phyloP scores from a whole-genome alignment of 53 echinoderm and acorn worm genomes.

The Holothuria scabra region DNA sequence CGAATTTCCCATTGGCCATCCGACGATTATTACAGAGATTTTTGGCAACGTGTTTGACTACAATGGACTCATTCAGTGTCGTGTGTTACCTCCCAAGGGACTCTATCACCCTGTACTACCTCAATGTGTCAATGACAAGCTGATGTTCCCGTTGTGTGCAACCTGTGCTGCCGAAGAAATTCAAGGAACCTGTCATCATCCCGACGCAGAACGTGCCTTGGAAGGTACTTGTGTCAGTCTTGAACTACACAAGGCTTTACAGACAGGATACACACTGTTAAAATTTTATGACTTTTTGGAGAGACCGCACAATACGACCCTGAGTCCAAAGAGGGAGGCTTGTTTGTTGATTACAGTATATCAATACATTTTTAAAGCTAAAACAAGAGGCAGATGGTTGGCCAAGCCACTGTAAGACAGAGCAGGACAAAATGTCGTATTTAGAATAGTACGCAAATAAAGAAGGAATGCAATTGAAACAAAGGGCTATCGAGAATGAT shows the following conservation, averaged over 20 bases:
- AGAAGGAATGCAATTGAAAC: constrained; percentile 54
- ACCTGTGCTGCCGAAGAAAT: too few relatives aligned
- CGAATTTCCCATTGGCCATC: too few relatives aligned
- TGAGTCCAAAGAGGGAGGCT: constrained; percentile 46
- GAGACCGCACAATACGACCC: constrained; percentile 53
- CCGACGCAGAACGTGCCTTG: constrained; percentile 31
- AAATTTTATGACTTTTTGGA: constrained; percentile 57
- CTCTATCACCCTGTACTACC: constrained; percentile 75
- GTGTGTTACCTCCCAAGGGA: constrained; percentile 48
- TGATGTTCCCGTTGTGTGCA: constrained; percentile 74
- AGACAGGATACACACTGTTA: constrained; percentile 65
- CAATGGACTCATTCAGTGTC: constrained; percentile 67
- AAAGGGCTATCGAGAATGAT: constrained; percentile 39
- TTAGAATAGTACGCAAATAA: constrained; percentile 45
- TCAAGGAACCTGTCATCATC: constrained; percentile 1
- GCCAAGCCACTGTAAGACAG: constrained; percentile 41
- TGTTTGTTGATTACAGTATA: constrained; percentile 61
- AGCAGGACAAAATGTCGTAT: constrained; percentile 28
- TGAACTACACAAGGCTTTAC: too few relatives aligned
- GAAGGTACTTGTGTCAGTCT: too few relatives aligned
- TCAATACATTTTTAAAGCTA: too few relatives aligned
- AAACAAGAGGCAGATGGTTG: too few relatives aligned
- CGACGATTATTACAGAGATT: constrained; percentile 47
- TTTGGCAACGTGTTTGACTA: constrained; percentile 52
- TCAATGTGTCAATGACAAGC: constrained; percentile 35